Evolutionary conservation across 2,113 vertebrate species (phyloP), one percentile per base, ranked within the genome.

Genomic region (Ariopsis seemanni): DNA sequence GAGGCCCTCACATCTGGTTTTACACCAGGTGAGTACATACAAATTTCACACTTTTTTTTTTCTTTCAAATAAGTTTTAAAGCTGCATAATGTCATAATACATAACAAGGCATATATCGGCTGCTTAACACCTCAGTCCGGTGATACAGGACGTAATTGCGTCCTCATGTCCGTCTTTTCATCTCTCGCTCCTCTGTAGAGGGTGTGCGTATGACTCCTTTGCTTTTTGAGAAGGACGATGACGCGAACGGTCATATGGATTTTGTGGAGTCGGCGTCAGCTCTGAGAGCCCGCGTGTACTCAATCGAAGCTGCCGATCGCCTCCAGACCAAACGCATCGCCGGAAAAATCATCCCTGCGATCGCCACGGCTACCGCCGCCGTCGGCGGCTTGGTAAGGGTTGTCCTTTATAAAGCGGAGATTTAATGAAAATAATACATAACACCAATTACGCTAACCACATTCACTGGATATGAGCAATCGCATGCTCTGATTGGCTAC

Each of bases 341-440:
- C 62, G 98, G 98, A 4, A 99, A 98, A 93, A 99, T 99, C 90
- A 99, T 99, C 91, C 98, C 98, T 25, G 98, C 98, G 22, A 99
- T 99, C 72, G 98, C 98, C 89, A 99, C 98, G n/a, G 96, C 98
- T 65, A 99, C 98, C 25, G 98, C 98, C 77, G 96, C 98, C 6
- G 98, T 99, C 12, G 97, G 98, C 62, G 98, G 98, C 77, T 93
- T 99, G 96, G 98, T 99, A 88, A 95, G 97, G 25, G 60, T 0
- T 50, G 42, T 25, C 25, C 62, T 14, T 69, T 0, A 4, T 69
- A 27, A 69, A 30, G 25, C 25, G 30, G 65, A 10, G 63, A 6
- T n/a, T 63, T n/a, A 20, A 62, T 7, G 1, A 9, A 22, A 62
- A 62, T 62, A 22, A 62, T 8, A 63, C 7, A 25, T 63, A 25